These are phyloP conservation scores for Oncorhynchus masou DNA, from an alignment of 2,113 vertebrate species.

Conservation along the genomic window DNA sequence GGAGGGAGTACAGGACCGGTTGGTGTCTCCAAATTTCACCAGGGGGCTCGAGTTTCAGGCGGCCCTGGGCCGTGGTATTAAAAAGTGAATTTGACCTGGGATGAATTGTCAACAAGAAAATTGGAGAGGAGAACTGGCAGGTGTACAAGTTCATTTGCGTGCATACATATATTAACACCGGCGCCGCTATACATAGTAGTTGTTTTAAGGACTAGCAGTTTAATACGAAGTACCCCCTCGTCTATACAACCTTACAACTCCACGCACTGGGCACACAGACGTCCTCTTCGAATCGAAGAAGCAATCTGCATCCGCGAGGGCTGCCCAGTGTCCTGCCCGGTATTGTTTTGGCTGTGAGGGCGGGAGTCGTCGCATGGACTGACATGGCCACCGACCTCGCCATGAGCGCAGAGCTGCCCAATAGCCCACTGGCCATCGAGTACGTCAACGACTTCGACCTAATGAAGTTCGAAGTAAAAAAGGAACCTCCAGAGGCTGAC, in stretches of 20 bases:
- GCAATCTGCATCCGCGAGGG: conserved; percentile 52
- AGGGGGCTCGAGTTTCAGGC: conserved; percentile 69
- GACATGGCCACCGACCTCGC: conserved; percentile 96
- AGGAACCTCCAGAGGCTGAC: conserved; percentile 94
- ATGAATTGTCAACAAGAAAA: conserved; percentile 75
- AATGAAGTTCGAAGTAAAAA: conserved; percentile 99
- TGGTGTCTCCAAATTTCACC: conserved; percentile 63
- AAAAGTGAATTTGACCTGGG: conserved; percentile 67
- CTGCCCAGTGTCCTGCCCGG: conserved; percentile 45
- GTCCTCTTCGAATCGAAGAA: conserved; percentile 22
- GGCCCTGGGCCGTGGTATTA: conserved; percentile 61
- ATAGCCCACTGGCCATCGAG: conserved; percentile 96
- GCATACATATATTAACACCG: conserved; percentile 47
- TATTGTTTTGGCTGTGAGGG: conserved; percentile 69
- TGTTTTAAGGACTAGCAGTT: conserved; percentile 55
- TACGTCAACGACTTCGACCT: conserved; percentile 99
- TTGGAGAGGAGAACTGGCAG: conserved; percentile 69
- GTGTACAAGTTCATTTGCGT: conserved; percentile 70
- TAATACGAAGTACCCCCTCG: conserved; percentile 49
- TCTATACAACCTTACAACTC: conserved; percentile 32
- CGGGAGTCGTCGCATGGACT: conserved; percentile 80
- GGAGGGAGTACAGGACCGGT: conserved; percentile 70
- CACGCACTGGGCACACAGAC: conserved; percentile 35
- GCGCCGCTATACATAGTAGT: conserved; percentile 70
- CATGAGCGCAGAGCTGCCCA: conserved; percentile 94